phyloP scores from a whole-genome alignment of 1,140 invertebrate species.

The Eciton burchellii region DNA sequence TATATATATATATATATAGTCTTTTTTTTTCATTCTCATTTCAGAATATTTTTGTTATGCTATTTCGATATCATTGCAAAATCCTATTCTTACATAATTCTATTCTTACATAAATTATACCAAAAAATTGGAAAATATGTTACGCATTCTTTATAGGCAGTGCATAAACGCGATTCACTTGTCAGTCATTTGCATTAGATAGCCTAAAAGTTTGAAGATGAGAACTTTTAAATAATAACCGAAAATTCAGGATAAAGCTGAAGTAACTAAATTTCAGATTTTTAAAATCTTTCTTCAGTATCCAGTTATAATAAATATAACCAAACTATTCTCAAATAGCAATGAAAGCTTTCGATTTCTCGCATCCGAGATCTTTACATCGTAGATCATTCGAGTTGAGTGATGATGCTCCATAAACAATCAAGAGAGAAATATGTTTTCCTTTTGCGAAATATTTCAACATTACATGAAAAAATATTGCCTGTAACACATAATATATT shows the following conservation, averaged over 20 bases:
- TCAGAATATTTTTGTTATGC: no score
- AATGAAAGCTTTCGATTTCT: not conserved
- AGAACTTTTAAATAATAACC: no score
- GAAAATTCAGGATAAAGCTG: constrained; percentile 1
- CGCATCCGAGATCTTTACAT: constrained; percentile 8
- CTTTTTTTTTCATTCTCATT: no score
- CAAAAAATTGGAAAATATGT: constrained; percentile 54
- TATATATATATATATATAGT: constrained; percentile 16
- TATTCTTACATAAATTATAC: constrained; percentile 40
- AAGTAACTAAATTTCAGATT: not conserved
- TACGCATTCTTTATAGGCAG: constrained; percentile 47
- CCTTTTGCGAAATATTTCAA: not conserved
- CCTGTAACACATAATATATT: constrained; percentile 70
- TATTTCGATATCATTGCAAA: not conserved
- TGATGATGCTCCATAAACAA: not conserved
- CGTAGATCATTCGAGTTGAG: constrained; percentile 10
- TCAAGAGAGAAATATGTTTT: not conserved
- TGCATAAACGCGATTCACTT: constrained; percentile 33
- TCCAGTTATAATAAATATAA: constrained; percentile 16
- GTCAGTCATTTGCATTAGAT: constrained; percentile 18
- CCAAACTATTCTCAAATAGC: not conserved
- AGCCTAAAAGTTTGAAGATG: no score
- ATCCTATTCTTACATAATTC: not conserved
- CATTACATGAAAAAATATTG: constrained; percentile 81
- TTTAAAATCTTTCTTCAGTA: not conserved